A percentile compares a stretch with the other conserved stretches of the same genome.
These are phyloP conservation scores for Leucoma salicis DNA, from an alignment of 2,888 invertebrate species.

Conservation along the genomic window DNA sequence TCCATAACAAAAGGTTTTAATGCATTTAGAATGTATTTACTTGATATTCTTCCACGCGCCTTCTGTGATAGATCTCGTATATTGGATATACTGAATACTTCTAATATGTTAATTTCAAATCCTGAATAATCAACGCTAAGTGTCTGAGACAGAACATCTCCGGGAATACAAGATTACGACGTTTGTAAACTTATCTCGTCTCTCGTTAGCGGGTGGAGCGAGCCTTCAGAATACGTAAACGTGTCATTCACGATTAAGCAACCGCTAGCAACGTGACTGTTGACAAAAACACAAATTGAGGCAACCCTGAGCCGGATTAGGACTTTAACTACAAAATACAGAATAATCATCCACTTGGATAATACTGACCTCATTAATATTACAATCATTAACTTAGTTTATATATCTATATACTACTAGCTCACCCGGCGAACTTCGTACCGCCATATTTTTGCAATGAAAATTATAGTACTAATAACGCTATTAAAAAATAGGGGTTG, in stretches of 20 bases:
- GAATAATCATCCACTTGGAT: conserved; percentile 28
- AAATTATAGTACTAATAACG: too few species aligned
- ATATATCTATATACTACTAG: too few species aligned
- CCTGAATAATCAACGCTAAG: conserved; percentile 73
- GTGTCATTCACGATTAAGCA: conserved; percentile 76
- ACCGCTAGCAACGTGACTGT: conserved; percentile 65
- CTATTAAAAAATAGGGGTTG: too few species aligned
- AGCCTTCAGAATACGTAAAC: conserved; percentile 76
- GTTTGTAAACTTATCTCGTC: conserved; percentile 78
- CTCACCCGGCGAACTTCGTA: too few species aligned
- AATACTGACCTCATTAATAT: background rate
- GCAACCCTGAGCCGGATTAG: conserved; percentile 46
- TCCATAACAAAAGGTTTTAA: too few species aligned
- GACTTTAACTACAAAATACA: conserved; percentile 34
- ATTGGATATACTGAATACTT: conserved; percentile 33
- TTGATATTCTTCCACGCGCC: conserved; percentile 10
- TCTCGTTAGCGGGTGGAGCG: conserved; percentile 72
- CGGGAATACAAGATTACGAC: conserved; percentile 71
- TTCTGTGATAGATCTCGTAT: conserved; percentile 25
- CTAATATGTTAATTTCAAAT: conserved; percentile 75
- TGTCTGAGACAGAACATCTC: conserved; percentile 63
- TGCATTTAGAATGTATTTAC: too few species aligned
- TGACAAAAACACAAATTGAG: conserved; percentile 61
- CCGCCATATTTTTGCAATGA: too few species aligned
- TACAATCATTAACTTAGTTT: background rate